These are phyloP conservation scores for Phataginus tetradactyla DNA, from an alignment of 2,797 vertebrate genomes.

Conservation along the genomic window DNA sequence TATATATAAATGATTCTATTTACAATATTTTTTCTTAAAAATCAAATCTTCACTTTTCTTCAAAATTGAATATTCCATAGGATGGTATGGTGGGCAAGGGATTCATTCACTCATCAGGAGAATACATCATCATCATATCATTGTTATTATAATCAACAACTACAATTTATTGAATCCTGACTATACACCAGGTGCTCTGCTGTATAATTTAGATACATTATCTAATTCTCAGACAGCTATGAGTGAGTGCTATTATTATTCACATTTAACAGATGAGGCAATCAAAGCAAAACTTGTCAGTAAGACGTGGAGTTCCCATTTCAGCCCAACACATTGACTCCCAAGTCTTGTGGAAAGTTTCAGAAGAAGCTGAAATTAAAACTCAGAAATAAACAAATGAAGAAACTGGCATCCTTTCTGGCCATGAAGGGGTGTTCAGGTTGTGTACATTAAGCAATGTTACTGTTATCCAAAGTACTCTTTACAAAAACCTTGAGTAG, in stretches of 20 bases:
- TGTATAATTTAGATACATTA: neutral
- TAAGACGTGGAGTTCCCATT: neutral
- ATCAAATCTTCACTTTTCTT: neutral
- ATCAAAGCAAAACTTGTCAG: neutral
- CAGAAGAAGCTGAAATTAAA: neutral
- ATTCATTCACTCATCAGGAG: neutral
- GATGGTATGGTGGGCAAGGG: neutral
- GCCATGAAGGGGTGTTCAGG: neutral
- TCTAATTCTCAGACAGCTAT: neutral
- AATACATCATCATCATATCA: neutral
- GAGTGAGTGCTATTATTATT: neutral
- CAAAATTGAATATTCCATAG: neutral
- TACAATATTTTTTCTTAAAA: constrained; percentile 51
- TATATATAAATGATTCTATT: neutral
- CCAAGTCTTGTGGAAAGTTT: neutral
- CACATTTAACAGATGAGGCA: neutral
- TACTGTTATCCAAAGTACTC: constrained; percentile 6
- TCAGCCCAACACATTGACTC: neutral
- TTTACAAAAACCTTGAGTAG: neutral
- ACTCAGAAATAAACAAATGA: neutral
- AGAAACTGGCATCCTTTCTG: neutral
- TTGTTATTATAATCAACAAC: neutral
- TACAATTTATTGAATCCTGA: neutral
- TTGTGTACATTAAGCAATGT: neutral
- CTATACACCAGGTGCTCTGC: neutral